phyloP scores from a whole-genome alignment of 1,140 invertebrate species.

The Cardiocondyla obscurior region DNA sequence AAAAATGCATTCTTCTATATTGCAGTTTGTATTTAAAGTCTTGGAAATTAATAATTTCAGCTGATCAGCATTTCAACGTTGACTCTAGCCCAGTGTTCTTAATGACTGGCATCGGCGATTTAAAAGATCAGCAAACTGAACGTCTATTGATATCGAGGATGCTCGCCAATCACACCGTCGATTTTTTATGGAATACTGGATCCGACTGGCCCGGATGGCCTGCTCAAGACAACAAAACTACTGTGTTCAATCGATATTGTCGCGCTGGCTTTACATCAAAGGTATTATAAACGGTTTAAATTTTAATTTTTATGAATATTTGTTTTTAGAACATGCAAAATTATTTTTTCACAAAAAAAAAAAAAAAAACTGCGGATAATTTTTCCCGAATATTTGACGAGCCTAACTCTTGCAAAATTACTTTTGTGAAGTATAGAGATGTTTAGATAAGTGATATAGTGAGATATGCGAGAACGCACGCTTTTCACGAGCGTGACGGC shows the following conservation, averaged over 20 bases:
- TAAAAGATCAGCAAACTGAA: conserved; percentile 77
- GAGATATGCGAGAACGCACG: not conserved
- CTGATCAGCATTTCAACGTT: conserved; percentile 72
- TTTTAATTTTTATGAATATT: not conserved
- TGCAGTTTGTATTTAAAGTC: not conserved
- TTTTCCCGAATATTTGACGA: not conserved
- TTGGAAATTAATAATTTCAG: conserved; percentile 36
- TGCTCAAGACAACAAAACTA: conserved; percentile 86
- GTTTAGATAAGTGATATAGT: conserved; percentile 17
- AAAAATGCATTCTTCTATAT: not conserved
- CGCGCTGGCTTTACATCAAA: conserved; percentile 95
- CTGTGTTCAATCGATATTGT: conserved; percentile 91
- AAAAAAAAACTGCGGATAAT: not conserved
- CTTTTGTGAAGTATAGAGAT: not conserved
- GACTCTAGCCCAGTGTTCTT: conserved; percentile 77
- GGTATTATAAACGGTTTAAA: conserved; percentile 81
- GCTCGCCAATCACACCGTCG: conserved; percentile 87
- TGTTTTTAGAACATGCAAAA: not conserved
- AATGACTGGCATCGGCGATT: conserved; percentile 76
- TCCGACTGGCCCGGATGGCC: conserved; percentile 91
- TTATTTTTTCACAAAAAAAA: not conserved
- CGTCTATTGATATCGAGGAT: conserved; percentile 79
- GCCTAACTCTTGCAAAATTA: not conserved
- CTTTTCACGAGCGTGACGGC: conserved; percentile 15
- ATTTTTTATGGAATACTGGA: conserved; percentile 95